Percentiles rank a stretch among this genome's conserved stretches.
phyloP scores from a whole-genome alignment of 2,888 invertebrate species.

The Germaria angustata region DNA sequence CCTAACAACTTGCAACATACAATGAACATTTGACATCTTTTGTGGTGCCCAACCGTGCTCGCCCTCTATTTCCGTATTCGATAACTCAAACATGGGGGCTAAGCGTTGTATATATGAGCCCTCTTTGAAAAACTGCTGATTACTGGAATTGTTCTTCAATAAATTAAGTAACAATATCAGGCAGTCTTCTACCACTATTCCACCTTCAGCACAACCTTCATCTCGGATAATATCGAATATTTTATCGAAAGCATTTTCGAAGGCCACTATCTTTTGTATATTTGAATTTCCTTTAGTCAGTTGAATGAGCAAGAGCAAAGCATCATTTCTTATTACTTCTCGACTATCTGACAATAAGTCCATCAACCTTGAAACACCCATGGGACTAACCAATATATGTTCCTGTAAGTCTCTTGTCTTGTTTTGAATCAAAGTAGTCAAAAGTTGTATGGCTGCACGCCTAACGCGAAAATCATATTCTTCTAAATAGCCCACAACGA shows the following conservation, averaged over 20 bases:
- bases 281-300: constrained; percentile 94
- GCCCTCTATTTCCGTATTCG: constrained; percentile 83
- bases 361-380: constrained; percentile 98
- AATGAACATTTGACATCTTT: constrained; percentile 96
- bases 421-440: constrained; percentile 93
- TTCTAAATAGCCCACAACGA: constrained; percentile 91
- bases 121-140: constrained; percentile 99
- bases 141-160: constrained; percentile 96
- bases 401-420: constrained; percentile 93
- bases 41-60: constrained; percentile 94
- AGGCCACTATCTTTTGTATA: constrained; percentile 99
- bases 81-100: constrained; percentile 91
- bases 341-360: constrained; percentile 95
- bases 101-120: constrained; percentile 96
- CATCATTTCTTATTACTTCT: constrained; percentile 97
- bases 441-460: constrained; percentile 92
- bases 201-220: constrained; percentile 96
- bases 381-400: constrained; percentile 92
- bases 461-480: constrained; percentile 97
- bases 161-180: constrained; percentile 95
- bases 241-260: constrained; percentile 98
- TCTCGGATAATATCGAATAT: constrained; percentile 94
- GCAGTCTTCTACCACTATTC: constrained; percentile 99
- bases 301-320: constrained; percentile 92
- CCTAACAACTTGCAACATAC: constrained; percentile 93